Percentiles rank a stretch among this genome's conserved stretches.
Evolutionary conservation across 1,140 invertebrate species (phyloP).

Genomic region (Brachionus rubens): DNA sequence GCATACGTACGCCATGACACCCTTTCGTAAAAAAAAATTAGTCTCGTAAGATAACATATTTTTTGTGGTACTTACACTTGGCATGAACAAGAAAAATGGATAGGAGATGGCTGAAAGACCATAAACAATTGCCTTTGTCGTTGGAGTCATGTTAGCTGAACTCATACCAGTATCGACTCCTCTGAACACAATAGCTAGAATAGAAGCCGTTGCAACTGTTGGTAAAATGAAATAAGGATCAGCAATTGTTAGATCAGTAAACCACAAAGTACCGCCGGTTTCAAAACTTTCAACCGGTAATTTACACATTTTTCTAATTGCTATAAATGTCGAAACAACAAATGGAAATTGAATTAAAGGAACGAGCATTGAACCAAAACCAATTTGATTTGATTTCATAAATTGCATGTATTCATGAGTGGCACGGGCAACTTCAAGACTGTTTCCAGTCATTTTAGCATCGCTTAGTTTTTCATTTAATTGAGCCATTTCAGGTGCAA

Average conservation of each 20-base stretch:
- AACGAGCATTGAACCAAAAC: constrained; percentile 64
- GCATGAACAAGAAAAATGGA: constrained; percentile 64
- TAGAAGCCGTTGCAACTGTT: constrained; percentile 73
- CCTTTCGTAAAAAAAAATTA: neutral
- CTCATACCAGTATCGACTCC: constrained; percentile 74
- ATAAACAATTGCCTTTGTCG: constrained; percentile 71
- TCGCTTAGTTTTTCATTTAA: constrained; percentile 38
- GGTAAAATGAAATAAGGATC: constrained; percentile 88
- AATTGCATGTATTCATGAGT: constrained; percentile 39
- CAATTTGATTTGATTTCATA: constrained; percentile 35
- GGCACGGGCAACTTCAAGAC: constrained; percentile 20
- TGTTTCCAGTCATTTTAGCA: constrained; percentile 43
- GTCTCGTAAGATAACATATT: neutral
- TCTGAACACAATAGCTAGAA: constrained; percentile 76
- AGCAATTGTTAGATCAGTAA: constrained; percentile 79
- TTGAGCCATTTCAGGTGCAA: constrained; percentile 32
- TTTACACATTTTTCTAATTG: constrained; percentile 76
- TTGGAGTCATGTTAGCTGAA: constrained; percentile 63
- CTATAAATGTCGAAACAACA: constrained; percentile 85
- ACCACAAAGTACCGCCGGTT: constrained; percentile 85
- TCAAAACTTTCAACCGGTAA: constrained; percentile 81
- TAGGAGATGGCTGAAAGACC: constrained; percentile 76
- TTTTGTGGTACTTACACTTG: constrained; percentile 2
- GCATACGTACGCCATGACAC: constrained; percentile 42
- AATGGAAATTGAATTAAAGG: constrained; percentile 79